phyloP scores from a whole-genome alignment of 1,140 invertebrate species.

The Tetragonula clypearis region DNA sequence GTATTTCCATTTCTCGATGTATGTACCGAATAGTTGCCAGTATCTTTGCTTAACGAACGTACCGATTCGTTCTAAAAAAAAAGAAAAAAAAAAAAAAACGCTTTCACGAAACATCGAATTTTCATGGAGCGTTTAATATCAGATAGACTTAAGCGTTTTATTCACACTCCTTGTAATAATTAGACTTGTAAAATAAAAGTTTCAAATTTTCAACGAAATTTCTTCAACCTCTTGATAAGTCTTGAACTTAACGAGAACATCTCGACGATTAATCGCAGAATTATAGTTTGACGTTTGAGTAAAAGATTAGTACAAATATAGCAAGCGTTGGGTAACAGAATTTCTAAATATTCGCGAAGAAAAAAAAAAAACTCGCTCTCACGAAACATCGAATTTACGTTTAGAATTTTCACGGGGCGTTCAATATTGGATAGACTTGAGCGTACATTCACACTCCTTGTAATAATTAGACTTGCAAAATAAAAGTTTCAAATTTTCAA shows the following conservation, averaged over 20 bases:
- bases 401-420: neutral
- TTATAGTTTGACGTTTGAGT: neutral
- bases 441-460: neutral
- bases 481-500: neutral
- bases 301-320: neutral
- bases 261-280: neutral
- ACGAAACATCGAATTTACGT: neutral
- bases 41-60: neutral
- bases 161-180: neutral
- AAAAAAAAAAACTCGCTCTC: neutral
- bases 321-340: neutral
- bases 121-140: neutral
- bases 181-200: neutral
- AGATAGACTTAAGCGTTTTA: neutral
- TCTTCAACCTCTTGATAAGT: neutral
- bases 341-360: neutral
- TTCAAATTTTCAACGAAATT: neutral
- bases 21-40: conserved; percentile 2
- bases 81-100: neutral
- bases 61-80: neutral
- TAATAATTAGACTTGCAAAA: neutral
- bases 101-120: neutral
- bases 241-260: neutral
- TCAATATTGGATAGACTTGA: neutral
- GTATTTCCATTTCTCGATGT: conserved; percentile 1